Percentiles rank a stretch among this genome's conserved stretches.
phyloP scores from a whole-genome alignment of 1,140 invertebrate species.

The Anoplolepis gracilipes region DNA sequence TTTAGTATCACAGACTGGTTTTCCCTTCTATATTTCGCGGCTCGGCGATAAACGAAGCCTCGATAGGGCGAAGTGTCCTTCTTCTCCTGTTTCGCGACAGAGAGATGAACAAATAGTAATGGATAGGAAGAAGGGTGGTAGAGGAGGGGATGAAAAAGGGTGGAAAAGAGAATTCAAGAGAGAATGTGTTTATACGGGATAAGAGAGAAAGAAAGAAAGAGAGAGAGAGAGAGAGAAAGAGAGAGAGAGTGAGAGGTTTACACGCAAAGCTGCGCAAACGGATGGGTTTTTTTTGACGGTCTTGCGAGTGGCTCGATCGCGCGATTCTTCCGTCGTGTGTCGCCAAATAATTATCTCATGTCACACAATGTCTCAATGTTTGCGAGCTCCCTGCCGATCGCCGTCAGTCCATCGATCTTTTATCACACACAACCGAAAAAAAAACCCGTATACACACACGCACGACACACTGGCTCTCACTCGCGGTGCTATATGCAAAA shows the following conservation, averaged over 20 bases:
- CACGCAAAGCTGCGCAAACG: constrained; percentile 72
- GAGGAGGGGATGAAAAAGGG: not conserved
- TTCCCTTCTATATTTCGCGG: constrained; percentile 68
- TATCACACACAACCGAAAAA: constrained; percentile 69
- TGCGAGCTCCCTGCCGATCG: constrained; percentile 65
- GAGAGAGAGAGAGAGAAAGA: constrained; percentile 71
- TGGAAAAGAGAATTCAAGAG: not conserved
- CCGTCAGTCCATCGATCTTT: constrained; percentile 73
- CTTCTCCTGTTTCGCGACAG: not conserved
- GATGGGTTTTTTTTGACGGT: not conserved
- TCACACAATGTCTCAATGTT: constrained; percentile 43
- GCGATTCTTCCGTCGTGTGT: constrained; percentile 64
- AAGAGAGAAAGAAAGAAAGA: constrained; percentile 69
- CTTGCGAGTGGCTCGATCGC: constrained; percentile 56
- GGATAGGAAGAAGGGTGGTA: not conserved
- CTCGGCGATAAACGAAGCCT: constrained; percentile 17
- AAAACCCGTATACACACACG: constrained; percentile 77
- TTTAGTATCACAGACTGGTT: constrained; percentile 85
- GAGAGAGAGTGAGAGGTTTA: constrained; percentile 68
- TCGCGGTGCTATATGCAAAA: constrained; percentile 84
- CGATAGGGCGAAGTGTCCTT: not conserved
- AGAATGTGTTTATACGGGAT: constrained; percentile 43
- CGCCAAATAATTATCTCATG: constrained; percentile 74
- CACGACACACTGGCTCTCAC: constrained; percentile 78
- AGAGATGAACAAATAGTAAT: not conserved